Evolutionary conservation across 2,113 vertebrate species (phyloP), one percentile per base, ranked within the genome.

Genomic region (Phoenicopterus ruber): DNA sequence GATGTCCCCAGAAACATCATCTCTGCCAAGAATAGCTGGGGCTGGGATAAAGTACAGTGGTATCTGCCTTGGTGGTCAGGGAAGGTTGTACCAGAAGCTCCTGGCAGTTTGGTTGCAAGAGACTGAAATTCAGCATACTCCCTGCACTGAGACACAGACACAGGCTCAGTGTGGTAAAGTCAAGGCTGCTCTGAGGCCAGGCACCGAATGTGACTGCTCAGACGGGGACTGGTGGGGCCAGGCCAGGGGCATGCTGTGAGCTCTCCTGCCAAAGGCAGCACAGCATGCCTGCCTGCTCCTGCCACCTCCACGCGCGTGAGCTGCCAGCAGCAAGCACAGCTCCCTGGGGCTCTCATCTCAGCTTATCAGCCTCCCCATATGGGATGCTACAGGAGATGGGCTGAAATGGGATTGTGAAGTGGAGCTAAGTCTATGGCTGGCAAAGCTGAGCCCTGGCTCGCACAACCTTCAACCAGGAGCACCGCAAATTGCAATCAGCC

Each of bases 371-470:
- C 59, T 66, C 50, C 59, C 91, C 57, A 34, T 7, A n/a, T 1
- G 63, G 85, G 72, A 77, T 69, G 38, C 63, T 62, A 7, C 32
- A 29, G 84, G 47, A 76, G 25, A 76, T n/a, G 40, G 69, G 28
- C 69, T 57, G 73, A 17, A 67, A 40, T 5, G 13, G 73, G 72
- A 76, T 34, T 13, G 36, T 11, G 40, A 72, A 72, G 34, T 2
- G 5, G 62, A 93, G 92, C 58, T 92, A 93, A 88, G 46, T 10
- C 66, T 32, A 13, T 3, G 22, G 76, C 83, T 86, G 84, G 87
- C 84, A 94, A 83, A 93, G 72, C 84, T 25, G 25, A 96, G 77
- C 58, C 80, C 80, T 15, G 83, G n/a, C 57, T 91, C 81, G 73
- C 73, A 74, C 73, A 84, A n/a, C 86, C 42, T 40, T 7, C 82